Evolutionary conservation across 1,140 invertebrate species (phyloP), one percentile per base, ranked within the genome.

Genomic region (Nixonia krombeini): DNA sequence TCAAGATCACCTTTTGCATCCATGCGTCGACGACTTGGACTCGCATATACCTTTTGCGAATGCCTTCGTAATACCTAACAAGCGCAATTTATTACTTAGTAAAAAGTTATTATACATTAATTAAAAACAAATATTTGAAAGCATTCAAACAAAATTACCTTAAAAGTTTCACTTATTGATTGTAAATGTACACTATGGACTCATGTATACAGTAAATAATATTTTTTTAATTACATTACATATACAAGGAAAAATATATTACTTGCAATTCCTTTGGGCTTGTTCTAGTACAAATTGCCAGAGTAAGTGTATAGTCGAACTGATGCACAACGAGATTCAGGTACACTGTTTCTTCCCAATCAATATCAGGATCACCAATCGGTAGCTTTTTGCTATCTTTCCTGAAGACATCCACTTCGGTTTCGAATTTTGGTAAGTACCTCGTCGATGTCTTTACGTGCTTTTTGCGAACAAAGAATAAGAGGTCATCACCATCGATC

Each of bases 291-390:
- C 97, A 99, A 73, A 99, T 96, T 56, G 97, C 97, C 84, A 98
- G 88, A 7, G 97, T 99, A 33, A 99, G 88, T 35, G 93, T 97
- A 84, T 99, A 99, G 82, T 99, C 95, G 86, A 99, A 96, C 87
- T 99, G 96, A 87, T 99, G 97, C 76, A 99, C 92, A 65, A 99
- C 96, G 70, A 99, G 88, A 87, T 99, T 99, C 38, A 99, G 88
- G 87, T 99, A 99, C 55, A 99, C 96, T 38, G 97, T 99, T 88
- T 99, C 97, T 86, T 99, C 96, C 97, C 97, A 99, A 87, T 99
- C 96, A 72, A 99, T 93, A 76, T 96, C 93, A 15, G 93, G 93
- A 87, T 99, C 96, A 45, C 95, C 94, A 70, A 96, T 93, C 21
- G 97, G 97, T 72, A 98, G 86, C 81, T 98, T 98, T 80, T 95